These are phyloP conservation scores for Cephalotes varians DNA, from an alignment of 2,888 invertebrate species.

Conservation along the genomic window DNA sequence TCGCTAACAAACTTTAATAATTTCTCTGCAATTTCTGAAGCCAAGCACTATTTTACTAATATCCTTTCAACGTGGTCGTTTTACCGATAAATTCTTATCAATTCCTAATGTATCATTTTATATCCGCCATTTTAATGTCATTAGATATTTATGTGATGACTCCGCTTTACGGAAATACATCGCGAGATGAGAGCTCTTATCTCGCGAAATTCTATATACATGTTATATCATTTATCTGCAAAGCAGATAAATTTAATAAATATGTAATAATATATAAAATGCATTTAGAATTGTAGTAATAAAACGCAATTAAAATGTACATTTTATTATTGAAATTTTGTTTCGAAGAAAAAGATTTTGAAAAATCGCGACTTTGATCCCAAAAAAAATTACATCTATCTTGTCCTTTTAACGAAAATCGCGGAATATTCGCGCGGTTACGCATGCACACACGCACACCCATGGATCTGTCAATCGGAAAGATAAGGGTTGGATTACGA, in stretches of 20 bases:
- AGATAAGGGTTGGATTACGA: background rate
- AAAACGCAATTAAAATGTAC: background rate
- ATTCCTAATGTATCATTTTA: constrained; percentile 2
- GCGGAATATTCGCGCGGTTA: too few relatives aligned
- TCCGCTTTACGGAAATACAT: background rate
- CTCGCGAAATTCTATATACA: background rate
- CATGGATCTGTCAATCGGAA: too few relatives aligned
- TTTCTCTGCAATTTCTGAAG: background rate
- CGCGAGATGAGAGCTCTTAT: background rate
- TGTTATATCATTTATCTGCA: too few relatives aligned
- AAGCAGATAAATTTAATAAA: background rate
- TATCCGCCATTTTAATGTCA: background rate
- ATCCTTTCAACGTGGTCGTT: background rate
- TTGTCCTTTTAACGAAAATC: too few relatives aligned
- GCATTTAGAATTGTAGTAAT: background rate
- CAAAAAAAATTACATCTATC: too few relatives aligned
- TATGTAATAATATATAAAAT: background rate
- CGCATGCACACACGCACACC: too few relatives aligned
- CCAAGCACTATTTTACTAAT: background rate
- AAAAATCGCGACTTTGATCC: background rate
- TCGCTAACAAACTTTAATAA: background rate
- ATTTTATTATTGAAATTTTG: background rate
- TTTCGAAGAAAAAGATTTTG: background rate
- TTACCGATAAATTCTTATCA: background rate
- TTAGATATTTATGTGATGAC: background rate